Evolutionary conservation across 2,888 invertebrate species (phyloP).

Genomic region (Rhogogaster chlorosoma): DNA sequence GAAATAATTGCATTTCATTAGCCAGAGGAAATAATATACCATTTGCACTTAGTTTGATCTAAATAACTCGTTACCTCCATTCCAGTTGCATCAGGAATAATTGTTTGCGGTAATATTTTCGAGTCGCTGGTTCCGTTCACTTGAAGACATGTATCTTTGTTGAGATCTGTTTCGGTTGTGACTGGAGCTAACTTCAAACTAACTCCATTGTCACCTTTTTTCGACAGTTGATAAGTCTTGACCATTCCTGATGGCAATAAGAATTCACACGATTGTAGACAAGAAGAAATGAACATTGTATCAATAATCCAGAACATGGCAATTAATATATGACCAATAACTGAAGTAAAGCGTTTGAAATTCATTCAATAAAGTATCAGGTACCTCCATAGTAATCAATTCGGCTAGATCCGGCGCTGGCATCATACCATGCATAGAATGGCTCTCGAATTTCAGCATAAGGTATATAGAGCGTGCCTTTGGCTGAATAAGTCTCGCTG

Average conservation of each 20-base stretch:
- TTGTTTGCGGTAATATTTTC: conserved; percentile 85
- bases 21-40: conserved; percentile 20
- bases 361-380: conserved; percentile 5
- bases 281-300: background rate
- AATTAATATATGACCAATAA: background rate
- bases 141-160: conserved; percentile 89
- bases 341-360: background rate
- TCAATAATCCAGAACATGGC: conserved; percentile 1
- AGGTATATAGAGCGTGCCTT: conserved; percentile 91
- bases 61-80: conserved; percentile 81
- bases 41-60: background rate
- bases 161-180: conserved; percentile 86
- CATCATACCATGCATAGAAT: conserved; percentile 94
- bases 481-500: conserved; percentile 86
- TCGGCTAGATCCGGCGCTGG: conserved; percentile 86
- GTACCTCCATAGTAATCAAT: conserved; percentile 95
- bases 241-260: conserved; percentile 83
- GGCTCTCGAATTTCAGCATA: conserved; percentile 97
- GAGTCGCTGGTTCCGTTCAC: conserved; percentile 86
- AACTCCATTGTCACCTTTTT: conserved; percentile 83
- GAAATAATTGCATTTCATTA: conserved; percentile 52
- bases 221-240: conserved; percentile 91
- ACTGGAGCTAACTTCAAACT: conserved; percentile 92
- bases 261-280: background rate
- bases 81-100: conserved; percentile 89